Evolutionary conservation across 2,888 invertebrate species (phyloP), one percentile per base, ranked within the genome.

Genomic region (Trichogramma evanescens): DNA sequence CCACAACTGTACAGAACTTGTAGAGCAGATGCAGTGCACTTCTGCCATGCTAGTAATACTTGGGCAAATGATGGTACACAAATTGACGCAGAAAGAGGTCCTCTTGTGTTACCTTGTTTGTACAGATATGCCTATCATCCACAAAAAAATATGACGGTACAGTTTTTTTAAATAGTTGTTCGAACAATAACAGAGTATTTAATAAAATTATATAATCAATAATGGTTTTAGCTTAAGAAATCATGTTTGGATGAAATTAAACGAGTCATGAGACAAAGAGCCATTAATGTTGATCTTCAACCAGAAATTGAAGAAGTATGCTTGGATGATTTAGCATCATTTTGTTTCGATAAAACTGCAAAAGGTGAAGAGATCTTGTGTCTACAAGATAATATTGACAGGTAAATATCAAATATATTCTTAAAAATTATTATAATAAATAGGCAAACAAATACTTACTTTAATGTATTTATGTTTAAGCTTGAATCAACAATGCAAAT

Each of bases 231-330:
- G 82, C 68, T 85, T 54, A 78, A 77, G 52, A 68, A 73, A 46
- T 75, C 77, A 38, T 87, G 87, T 53, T 81, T 86, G 65, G 84
- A 86, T 65, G 93, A 98, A 80, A 88, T 98, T 4, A 87, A 88
- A 67, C 85, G 94, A 65, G 92, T 95, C 0, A 95, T 99, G 93
- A 84, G 93, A 42, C 92, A 94, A 75, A 83, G 98, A 64, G 95
- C 98, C 1, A 83, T 91, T 6, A 92, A 91, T 71, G 95, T 98
- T 1, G 92, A 95, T 73, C 82, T 99, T 48, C 88, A 95, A 71
- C 98, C 98, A 1, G 93, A 95, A 79, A 89, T 99, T 53, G 97
- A 97, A 79, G 89, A 91, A 70, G 84, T 83, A 45, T 99, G 99
- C 74, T 82, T 98, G 38, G 85, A 86, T 64, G 95, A 97, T 71